Conservation (phyloP, 2,113 vertebrate species). For the Melanerpes formicivorus region DNA sequence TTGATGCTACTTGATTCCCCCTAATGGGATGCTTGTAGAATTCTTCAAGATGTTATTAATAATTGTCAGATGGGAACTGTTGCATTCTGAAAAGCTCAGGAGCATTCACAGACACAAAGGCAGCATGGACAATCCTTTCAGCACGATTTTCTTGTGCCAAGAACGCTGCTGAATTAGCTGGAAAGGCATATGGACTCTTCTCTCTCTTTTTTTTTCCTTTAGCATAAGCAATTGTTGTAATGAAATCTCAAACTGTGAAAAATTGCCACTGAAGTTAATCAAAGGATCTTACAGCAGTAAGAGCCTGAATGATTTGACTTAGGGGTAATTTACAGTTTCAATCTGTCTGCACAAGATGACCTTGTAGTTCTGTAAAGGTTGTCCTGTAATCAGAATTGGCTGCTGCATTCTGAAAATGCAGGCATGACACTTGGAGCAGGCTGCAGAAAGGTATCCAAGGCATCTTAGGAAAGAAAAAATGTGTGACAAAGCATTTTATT, state of each 20-base stretch:
- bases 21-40: neutral
- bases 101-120: neutral
- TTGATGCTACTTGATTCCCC: neutral
- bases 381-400: neutral
- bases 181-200: neutral
- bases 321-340: neutral
- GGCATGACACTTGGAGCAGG: neutral
- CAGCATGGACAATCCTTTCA: neutral
- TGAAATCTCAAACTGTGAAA: slow-evolving; percentile 15
- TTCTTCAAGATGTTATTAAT: slow-evolving; percentile 8
- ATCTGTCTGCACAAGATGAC: neutral
- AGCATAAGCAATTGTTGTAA: neutral
- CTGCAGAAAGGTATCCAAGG: neutral
- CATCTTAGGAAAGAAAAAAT: neutral
- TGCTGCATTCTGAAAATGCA: neutral
- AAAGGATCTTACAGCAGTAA: neutral
- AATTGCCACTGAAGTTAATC: slow-evolving; percentile 30
- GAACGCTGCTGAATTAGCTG: neutral
- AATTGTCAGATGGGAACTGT: neutral
- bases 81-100: neutral
- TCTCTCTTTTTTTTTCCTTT: neutral
- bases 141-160: neutral
- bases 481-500: neutral
- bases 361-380: slow-evolving; percentile 16
- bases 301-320: slow-evolving; percentile 18